Base-by-base conservation (phyloP, 2,888 invertebrate species). In the Drosophila neoperkinsi region DNA sequence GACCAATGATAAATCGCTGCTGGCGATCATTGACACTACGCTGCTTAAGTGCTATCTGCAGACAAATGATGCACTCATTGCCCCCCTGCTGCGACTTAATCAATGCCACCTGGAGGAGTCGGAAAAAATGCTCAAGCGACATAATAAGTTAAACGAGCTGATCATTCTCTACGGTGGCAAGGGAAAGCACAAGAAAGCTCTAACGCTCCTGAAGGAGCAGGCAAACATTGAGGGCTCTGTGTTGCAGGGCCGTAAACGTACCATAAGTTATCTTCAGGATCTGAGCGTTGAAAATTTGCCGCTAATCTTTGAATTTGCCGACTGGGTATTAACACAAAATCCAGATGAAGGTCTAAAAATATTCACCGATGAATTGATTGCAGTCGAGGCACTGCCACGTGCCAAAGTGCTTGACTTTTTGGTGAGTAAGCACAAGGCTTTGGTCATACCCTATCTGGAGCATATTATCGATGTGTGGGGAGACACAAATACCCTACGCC, bases 21-120 rank as follows among this genome's bases (percentile, higher is more conserved):
- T 99, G 70, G 98, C 98, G 93, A 97, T 99, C 64, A 98, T 99
- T 71, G 99, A 99, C 92, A 99, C 99, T 0, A 99, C 99, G 0
- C 94, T 99, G 59, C 94, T 99, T 13, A 99, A 99, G 93, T 99
- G 99, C 92, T 99, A 99, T 94, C 94, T 99, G 41, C 92, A 98
- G 97, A 99, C 98, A 0, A 99, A 99, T 92, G 99, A 99, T 93
- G 98, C 98, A 0, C 94, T 99, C 60, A 97, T 99, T 3, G 98
- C 98, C 0, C 97, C 99, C 0, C 94, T 99, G 18, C 94, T 99
- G 33, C 95, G 99, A 2, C 94, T 98, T 25, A 98, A 99, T 93
- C 96, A 98, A 91, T 99, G 99, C 90, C 97, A 99, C 81, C 94
- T 99, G 28, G 97, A 97, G 63, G 99, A 99, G 94, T 97, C 98